A percentile compares a stretch with the other conserved stretches of the same genome.
phyloP scores from a whole-genome alignment of 2,113 vertebrate genomes.

The Laticauda laticaudata region DNA sequence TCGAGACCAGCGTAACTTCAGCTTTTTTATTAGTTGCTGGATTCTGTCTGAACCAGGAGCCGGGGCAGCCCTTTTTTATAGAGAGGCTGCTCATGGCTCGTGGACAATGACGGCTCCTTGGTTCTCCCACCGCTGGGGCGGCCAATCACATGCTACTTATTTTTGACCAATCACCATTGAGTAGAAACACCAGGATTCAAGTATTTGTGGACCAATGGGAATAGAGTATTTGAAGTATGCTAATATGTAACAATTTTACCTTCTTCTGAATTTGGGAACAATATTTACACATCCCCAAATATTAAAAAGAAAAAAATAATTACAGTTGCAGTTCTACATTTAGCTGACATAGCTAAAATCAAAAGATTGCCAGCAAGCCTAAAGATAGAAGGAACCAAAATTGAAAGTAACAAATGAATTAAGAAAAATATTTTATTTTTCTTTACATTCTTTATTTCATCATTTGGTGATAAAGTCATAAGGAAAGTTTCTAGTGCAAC shows the following conservation, averaged over 20 bases:
- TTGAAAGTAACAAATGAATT: slow-evolving; percentile 13
- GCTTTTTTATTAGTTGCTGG: too few species aligned
- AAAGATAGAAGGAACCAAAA: slow-evolving; percentile 11
- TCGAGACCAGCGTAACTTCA: too few species aligned
- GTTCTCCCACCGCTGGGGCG: too few species aligned
- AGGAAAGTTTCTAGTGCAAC: slow-evolving; percentile 47
- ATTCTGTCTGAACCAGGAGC: too few species aligned
- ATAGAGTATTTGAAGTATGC: too few species aligned
- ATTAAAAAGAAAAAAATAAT: background rate
- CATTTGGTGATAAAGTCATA: slow-evolving; percentile 6
- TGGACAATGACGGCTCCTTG: too few species aligned
- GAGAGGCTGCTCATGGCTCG: too few species aligned
- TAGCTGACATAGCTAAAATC: accelerated
- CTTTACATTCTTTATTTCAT: slow-evolving; percentile 48
- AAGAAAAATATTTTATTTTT: slow-evolving; percentile 38
- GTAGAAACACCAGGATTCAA: too few species aligned
- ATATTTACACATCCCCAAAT: background rate
- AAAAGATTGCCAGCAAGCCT: background rate
- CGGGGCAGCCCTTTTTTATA: too few species aligned
- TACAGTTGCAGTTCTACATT: background rate
- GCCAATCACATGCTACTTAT: too few species aligned
- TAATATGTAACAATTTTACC: background rate
- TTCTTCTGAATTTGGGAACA: background rate
- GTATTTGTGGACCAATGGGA: too few species aligned
- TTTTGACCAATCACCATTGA: too few species aligned